phyloP scores from a whole-genome alignment of 2,113 vertebrate genomes.

The Rallus limicola region DNA sequence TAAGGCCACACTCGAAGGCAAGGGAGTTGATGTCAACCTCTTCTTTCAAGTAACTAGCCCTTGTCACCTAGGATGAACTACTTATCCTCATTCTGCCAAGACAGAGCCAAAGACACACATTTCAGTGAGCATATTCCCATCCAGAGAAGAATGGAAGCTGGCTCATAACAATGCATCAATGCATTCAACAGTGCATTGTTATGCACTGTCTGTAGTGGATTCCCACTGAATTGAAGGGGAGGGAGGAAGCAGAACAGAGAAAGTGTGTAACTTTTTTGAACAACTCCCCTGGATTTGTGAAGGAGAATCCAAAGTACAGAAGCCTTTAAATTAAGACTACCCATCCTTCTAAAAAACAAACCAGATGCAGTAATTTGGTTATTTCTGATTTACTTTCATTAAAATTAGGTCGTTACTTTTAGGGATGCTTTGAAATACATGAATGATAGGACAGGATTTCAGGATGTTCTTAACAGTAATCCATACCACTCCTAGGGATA shows the following conservation, averaged over 20 bases:
- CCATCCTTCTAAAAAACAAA: not conserved
- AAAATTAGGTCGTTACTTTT: not conserved
- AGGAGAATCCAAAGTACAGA: not conserved
- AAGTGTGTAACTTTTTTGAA: not conserved
- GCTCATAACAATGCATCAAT: not conserved
- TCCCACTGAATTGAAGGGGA: not conserved
- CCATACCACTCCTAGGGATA: not conserved
- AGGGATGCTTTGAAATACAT: constrained; percentile 8
- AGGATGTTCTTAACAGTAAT: not conserved
- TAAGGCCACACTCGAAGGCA: not conserved
- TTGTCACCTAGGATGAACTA: not conserved
- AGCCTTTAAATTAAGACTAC: not conserved
- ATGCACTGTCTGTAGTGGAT: not conserved
- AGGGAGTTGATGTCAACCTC: not conserved
- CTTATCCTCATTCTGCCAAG: not conserved
- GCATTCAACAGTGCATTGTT: not conserved
- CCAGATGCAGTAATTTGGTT: not conserved
- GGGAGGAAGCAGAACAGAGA: not conserved
- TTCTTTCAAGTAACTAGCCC: not conserved
- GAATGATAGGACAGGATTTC: not conserved
- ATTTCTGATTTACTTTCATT: not conserved
- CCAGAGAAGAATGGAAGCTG: not conserved
- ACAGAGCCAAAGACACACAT: not conserved
- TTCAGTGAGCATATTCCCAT: not conserved
- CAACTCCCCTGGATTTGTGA: not conserved